Base-by-base conservation (phyloP, 2,888 invertebrate genomes). In the Hymenopus coronatus region DNA sequence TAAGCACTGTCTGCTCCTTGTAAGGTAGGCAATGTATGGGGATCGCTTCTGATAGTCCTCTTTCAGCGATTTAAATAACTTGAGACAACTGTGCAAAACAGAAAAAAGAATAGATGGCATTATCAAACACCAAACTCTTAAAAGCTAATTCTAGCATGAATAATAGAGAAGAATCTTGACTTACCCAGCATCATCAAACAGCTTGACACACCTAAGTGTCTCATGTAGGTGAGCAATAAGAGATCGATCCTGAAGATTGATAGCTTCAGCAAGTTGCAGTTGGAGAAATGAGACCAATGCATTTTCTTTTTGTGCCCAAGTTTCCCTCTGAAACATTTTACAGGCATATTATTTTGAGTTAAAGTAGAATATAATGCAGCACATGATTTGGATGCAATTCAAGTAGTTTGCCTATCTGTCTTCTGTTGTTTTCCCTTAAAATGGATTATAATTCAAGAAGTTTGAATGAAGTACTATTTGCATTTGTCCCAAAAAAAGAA, bases 21-120 rank as follows among this genome's bases (percentile, higher is more conserved):
- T 96, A 91, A 98, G 94, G 94, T 98, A 98, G 84, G 96, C 96
- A 87, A 97, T 95, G 92, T 98, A 98, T 83, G 96, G 96, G n/a
- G 97, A 95, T 82, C 98, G 94, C 90, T 95, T 95, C 89, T 96
- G 94, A 92, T 97, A 96, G 92, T 98, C 98, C 86, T 96, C 96
- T 91, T 95, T 95, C 91, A 98, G 93, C 82, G 96, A 96, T 90
- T 95, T 94, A 91, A 98, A 94, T 89, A 98, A 93, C 92, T 97
- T 97, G 89, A 95, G 94, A 92, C 97, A 96, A 85, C 96, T 96
- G 93, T 90, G 91, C 85, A 87, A 82, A 86, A 89, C 87, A 30
- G 83, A 83, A 83, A 82, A 87, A 30, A 84, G 9, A 82, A 12
- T 27, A 88, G 20, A 28, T 83, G 28, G 28, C 28, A 83, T 30